phyloP scores from a whole-genome alignment of 1,140 invertebrate genomes.

The Coptotermes formosanus region DNA sequence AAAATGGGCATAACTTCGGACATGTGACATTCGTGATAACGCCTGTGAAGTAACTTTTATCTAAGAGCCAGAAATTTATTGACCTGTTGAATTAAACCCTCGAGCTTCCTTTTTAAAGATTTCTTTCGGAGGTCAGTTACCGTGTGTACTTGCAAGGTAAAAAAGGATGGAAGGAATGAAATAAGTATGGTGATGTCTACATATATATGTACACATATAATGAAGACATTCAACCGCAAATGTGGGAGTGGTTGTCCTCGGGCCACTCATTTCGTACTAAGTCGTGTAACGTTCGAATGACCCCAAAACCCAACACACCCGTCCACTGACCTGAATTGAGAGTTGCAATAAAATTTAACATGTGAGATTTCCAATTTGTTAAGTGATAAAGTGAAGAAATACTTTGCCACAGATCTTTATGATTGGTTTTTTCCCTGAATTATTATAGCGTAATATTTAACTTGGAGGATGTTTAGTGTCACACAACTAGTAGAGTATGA shows the following conservation, averaged over 20 bases:
- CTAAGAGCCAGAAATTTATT: too few species aligned
- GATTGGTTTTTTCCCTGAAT: too few species aligned
- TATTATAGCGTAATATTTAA: too few species aligned
- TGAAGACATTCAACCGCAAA: neutral
- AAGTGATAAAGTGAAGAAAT: neutral
- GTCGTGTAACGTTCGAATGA: neutral
- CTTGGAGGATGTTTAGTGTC: too few species aligned
- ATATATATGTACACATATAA: neutral
- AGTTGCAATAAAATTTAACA: neutral
- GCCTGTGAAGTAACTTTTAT: too few species aligned
- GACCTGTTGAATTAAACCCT: too few species aligned
- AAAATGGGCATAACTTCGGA: too few species aligned
- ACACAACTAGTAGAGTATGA: too few species aligned
- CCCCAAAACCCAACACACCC: neutral
- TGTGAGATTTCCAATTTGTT: neutral
- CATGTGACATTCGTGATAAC: too few species aligned
- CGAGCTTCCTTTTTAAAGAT: too few species aligned
- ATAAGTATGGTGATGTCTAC: neutral
- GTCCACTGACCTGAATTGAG: neutral
- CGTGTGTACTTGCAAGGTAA: neutral
- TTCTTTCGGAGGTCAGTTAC: too few species aligned
- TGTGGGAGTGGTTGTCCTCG: neutral
- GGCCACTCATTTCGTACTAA: neutral
- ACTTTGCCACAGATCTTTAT: too few species aligned
- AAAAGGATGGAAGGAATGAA: neutral